Conservation (phyloP, 2,797 vertebrate genomes). For the Zenarchopterus dispar region DNA sequence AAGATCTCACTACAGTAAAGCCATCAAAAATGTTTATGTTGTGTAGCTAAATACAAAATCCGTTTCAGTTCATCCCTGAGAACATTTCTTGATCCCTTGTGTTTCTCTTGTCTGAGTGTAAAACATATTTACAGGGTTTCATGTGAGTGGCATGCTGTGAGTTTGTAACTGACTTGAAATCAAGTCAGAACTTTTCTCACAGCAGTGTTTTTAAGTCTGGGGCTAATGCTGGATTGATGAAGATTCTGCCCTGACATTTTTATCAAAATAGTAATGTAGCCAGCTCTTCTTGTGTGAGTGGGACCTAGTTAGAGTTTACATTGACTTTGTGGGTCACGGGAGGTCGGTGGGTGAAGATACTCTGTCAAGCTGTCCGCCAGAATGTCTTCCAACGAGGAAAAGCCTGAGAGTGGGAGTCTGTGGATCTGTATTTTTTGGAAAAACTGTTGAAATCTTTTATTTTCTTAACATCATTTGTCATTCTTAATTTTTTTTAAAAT, state of each 20-base stretch:
- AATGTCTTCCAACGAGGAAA: neutral
- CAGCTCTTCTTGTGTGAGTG: too few species aligned
- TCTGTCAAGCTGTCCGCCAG: constrained; percentile 6
- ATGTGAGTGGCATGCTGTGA: neutral
- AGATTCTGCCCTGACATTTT: neutral
- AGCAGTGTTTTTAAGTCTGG: neutral
- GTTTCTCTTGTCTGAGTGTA: neutral
- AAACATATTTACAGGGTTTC: neutral
- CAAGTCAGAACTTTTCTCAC: constrained; percentile 39
- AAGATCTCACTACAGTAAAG: too few species aligned
- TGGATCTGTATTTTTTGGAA: too few species aligned
- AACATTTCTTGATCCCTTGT: neutral
- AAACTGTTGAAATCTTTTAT: too few species aligned
- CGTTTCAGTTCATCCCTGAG: too few species aligned
- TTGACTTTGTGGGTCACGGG: constrained; percentile 6
- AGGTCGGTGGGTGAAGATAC: constrained; percentile 9
- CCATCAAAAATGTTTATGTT: too few species aligned
- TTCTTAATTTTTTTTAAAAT: too few species aligned
- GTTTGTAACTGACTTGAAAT: constrained; percentile 16
- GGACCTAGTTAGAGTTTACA: too few species aligned
- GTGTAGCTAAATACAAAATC: too few species aligned
- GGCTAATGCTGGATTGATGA: constrained; percentile 17
- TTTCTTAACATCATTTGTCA: too few species aligned
- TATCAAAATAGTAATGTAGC: neutral
- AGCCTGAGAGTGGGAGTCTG: neutral